phyloP scores from a whole-genome alignment of 2,888 invertebrate species.

The Leptinotarsa rubiginosa region DNA sequence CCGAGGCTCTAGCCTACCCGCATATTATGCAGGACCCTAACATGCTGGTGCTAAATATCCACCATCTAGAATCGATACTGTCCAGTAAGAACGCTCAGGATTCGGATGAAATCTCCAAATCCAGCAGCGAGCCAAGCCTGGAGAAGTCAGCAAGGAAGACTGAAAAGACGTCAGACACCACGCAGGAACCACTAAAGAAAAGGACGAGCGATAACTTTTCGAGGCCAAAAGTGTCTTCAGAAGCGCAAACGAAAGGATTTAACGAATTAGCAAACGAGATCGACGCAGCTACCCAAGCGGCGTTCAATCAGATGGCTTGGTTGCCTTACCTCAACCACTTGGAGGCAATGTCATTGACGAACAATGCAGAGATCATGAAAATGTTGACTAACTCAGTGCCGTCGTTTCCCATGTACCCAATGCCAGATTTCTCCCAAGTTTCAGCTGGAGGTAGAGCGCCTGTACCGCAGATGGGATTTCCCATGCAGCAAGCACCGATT shows the following conservation, averaged over 20 bases:
- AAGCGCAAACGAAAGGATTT: slow-evolving; percentile 42
- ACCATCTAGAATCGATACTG: slow-evolving; percentile 77
- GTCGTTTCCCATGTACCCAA: slow-evolving; percentile 66
- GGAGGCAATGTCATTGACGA: slow-evolving; percentile 70
- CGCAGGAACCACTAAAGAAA: slow-evolving; percentile 27
- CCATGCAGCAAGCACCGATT: slow-evolving; percentile 59
- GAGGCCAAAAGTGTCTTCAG: slow-evolving; percentile 29
- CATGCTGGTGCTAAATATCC: slow-evolving; percentile 80
- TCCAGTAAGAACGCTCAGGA: slow-evolving; percentile 59
- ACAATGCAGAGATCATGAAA: slow-evolving; percentile 71
- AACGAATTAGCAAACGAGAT: slow-evolving; percentile 73
- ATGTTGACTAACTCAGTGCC: slow-evolving; percentile 67
- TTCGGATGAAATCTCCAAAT: slow-evolving; percentile 31
- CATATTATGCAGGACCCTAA: slow-evolving; percentile 82
- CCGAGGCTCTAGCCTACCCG: slow-evolving; percentile 80
- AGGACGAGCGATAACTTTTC: slow-evolving; percentile 38
- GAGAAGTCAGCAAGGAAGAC: slow-evolving; percentile 53
- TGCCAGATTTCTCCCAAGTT: slow-evolving; percentile 69
- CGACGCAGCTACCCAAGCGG: slow-evolving; percentile 77
- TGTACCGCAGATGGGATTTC: slow-evolving; percentile 64
- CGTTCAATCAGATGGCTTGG: slow-evolving; percentile 81
- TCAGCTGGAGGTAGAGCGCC: slow-evolving; percentile 64
- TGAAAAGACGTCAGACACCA: slow-evolving; percentile 52
- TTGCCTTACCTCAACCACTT: slow-evolving; percentile 76
- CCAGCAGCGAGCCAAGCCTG: slow-evolving; percentile 48